Evolutionary conservation across 2,888 invertebrate species (phyloP).

Genomic region (Nephrotoma guestfalica): DNA sequence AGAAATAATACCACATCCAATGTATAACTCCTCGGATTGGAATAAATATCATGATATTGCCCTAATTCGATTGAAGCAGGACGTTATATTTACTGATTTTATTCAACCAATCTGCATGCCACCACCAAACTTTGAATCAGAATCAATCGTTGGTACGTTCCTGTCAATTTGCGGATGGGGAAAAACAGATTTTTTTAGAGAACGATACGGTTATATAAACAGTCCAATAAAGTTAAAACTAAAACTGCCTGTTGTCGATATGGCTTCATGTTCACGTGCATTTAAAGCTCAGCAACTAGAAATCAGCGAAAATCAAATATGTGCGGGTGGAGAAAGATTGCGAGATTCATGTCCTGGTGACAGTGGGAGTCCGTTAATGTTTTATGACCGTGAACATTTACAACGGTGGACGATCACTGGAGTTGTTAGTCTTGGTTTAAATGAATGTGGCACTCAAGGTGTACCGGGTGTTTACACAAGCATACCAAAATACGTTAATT

Average conservation of each 20-base stretch:
- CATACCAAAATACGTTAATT: constrained; percentile 42
- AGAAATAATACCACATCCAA: constrained; percentile 47
- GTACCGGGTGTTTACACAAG: constrained; percentile 56
- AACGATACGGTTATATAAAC: constrained; percentile 25
- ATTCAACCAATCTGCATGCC: constrained; percentile 45
- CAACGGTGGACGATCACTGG: constrained; percentile 42
- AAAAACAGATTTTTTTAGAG: constrained; percentile 37
- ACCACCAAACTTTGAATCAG: constrained; percentile 17
- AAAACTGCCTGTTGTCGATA: constrained; percentile 39
- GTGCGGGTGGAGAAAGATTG: constrained; percentile 52
- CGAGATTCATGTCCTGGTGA: constrained; percentile 57
- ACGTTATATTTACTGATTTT: constrained; percentile 34
- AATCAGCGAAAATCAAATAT: constrained; percentile 43
- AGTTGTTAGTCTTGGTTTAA: constrained; percentile 51
- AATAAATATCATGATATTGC: constrained; percentile 43
- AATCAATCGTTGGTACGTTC: constrained; percentile 32
- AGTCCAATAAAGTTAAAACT: constrained; percentile 51
- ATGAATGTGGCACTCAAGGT: constrained; percentile 47
- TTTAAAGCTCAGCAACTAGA: constrained; percentile 35
- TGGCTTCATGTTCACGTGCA: constrained; percentile 37
- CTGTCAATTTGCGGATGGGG: constrained; percentile 48
- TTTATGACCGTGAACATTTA: constrained; percentile 28
- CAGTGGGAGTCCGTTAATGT: constrained; percentile 62
- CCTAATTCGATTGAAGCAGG: constrained; percentile 28
- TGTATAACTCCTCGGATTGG: constrained; percentile 35